Percentiles rank a stretch among this genome's conserved stretches.
Conservation (phyloP, 2,888 invertebrate genomes). For the Ornithoptera priamus region DNA sequence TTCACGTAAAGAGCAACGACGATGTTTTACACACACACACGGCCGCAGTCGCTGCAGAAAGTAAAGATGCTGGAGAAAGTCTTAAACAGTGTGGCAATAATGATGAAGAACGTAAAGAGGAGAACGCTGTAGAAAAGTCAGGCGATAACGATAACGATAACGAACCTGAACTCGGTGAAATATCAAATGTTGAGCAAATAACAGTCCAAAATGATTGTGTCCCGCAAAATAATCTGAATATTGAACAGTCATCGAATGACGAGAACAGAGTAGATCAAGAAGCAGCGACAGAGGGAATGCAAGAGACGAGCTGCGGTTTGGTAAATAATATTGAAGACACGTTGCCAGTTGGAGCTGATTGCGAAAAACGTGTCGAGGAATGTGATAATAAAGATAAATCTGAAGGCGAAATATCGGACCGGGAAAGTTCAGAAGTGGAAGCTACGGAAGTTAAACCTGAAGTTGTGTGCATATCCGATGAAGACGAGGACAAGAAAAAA, state of each 20-base stretch:
- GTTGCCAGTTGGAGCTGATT: not conserved
- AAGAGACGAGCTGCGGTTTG: constrained; percentile 30
- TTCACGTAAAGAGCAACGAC: not conserved
- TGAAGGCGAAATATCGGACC: constrained; percentile 60
- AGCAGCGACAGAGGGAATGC: constrained; percentile 22
- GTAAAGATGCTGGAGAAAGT: constrained; percentile 4
- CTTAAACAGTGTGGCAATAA: not conserved
- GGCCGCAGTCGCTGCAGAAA: not conserved
- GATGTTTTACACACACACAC: not conserved
- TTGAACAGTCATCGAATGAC: not conserved
- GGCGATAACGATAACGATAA: constrained; percentile 7
- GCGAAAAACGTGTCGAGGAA: not conserved
- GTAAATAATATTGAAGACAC: not conserved
- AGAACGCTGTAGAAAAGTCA: not conserved
- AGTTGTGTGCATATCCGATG: constrained; percentile 77
- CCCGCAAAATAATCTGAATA: too few relatives aligned
- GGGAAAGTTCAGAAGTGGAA: constrained; percentile 62
- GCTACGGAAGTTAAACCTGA: constrained; percentile 61
- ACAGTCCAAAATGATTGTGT: too few relatives aligned
- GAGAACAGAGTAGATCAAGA: not conserved
- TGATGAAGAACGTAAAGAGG: constrained; percentile 5
- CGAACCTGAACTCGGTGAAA: not conserved
- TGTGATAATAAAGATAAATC: constrained; percentile 46
- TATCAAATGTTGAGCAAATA: too few relatives aligned
- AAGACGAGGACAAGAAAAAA: constrained; percentile 49